These are phyloP conservation scores for Calcarius lapponicus DNA, from an alignment of 2,797 vertebrate species.

Conservation along the genomic window DNA sequence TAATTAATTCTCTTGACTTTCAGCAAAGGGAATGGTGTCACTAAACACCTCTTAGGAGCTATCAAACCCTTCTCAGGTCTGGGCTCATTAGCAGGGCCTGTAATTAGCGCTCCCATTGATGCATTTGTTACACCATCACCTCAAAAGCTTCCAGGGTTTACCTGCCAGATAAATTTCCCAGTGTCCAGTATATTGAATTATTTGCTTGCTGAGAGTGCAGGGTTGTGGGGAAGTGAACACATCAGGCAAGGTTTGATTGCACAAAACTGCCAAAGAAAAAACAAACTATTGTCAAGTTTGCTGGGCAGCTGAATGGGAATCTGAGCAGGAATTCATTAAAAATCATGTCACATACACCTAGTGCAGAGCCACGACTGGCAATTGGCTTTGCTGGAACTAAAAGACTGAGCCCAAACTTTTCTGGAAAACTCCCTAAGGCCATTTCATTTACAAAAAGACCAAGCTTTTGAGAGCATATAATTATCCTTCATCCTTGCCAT, in stretches of 20 bases:
- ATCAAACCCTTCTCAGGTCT: background rate
- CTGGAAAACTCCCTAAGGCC: slow-evolving; percentile 59
- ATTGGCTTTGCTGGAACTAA: slow-evolving; percentile 9
- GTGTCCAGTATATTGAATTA: background rate
- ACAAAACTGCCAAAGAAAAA: background rate
- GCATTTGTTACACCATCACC: background rate
- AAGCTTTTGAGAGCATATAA: slow-evolving; percentile 64
- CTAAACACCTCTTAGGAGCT: background rate
- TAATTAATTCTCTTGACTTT: background rate
- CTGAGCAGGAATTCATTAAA: slow-evolving; percentile 20
- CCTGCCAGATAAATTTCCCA: background rate
- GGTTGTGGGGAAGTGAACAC: background rate
- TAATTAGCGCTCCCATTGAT: background rate
- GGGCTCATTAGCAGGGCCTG: background rate
- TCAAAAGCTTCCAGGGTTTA: background rate
- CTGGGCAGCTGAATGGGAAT: background rate
- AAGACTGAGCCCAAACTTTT: slow-evolving; percentile 45
- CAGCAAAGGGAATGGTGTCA: background rate
- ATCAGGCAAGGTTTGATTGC: background rate
- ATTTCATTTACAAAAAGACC: slow-evolving; percentile 66
- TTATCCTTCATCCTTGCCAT: slow-evolving; percentile 60
- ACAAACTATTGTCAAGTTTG: background rate
- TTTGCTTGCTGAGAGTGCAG: background rate
- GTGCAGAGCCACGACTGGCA: background rate
- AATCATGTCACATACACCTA: background rate